Conservation (phyloP, 2,797 vertebrate genomes). For the Oophaga sylvatica region DNA sequence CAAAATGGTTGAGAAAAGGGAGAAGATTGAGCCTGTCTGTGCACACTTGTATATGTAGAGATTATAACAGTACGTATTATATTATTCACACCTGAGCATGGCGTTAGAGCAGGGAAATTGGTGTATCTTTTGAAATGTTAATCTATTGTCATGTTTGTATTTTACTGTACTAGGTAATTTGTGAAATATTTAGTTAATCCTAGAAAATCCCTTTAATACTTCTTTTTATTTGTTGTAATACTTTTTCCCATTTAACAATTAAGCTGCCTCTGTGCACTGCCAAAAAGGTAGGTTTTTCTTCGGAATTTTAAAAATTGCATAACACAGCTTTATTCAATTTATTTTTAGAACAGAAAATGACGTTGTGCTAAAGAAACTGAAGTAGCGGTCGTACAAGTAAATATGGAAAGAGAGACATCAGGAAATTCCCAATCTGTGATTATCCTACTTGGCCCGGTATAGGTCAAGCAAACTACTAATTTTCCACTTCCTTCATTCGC, state of each 20-base stretch:
- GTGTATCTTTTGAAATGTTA: too few species aligned
- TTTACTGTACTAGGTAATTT: too few species aligned
- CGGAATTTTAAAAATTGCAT: background rate
- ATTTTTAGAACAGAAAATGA: background rate
- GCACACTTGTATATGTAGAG: too few species aligned
- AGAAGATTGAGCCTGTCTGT: too few species aligned
- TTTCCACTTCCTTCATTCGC: background rate
- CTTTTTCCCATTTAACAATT: background rate
- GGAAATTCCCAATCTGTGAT: background rate
- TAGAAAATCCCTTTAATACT: background rate
- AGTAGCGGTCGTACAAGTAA: background rate
- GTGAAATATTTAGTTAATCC: too few species aligned
- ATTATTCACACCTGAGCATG: too few species aligned
- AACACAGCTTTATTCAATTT: background rate
- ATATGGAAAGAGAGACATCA: background rate
- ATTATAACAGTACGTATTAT: too few species aligned
- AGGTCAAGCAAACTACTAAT: background rate
- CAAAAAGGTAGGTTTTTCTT: background rate
- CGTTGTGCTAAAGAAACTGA: background rate
- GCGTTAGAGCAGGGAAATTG: too few species aligned
- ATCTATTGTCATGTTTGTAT: too few species aligned
- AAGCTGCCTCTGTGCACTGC: too few species aligned
- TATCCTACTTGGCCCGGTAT: background rate
- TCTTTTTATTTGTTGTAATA: background rate
- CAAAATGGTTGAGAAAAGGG: too few species aligned